These are phyloP conservation scores for Ectemnius cavifrons DNA, from an alignment of 2,888 invertebrate genomes.

Conservation along the genomic window DNA sequence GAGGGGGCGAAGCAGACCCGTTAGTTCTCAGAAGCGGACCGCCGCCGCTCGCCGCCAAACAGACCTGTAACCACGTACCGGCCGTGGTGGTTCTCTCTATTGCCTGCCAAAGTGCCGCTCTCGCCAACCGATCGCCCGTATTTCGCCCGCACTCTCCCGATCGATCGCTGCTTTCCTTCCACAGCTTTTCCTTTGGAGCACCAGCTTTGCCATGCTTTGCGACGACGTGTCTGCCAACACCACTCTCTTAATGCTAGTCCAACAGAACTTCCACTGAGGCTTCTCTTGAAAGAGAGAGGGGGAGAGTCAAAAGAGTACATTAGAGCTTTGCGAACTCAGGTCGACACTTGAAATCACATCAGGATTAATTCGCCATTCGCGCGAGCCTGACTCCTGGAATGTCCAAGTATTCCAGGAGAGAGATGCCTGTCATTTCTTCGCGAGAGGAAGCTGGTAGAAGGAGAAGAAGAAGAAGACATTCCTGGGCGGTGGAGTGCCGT, in stretches of 20 bases:
- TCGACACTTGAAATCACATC: too few relatives aligned
- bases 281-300: too few relatives aligned
- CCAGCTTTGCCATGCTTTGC: neutral
- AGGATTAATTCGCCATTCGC: too few relatives aligned
- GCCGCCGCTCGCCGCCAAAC: slow-evolving; percentile 71
- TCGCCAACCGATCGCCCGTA: slow-evolving; percentile 9
- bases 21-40: slow-evolving; percentile 75
- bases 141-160: slow-evolving; percentile 24
- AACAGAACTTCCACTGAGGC: too few relatives aligned
- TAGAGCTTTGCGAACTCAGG: too few relatives aligned
- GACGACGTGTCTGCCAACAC: neutral
- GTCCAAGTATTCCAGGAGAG: too few relatives aligned
- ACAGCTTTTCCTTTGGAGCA: neutral
- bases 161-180: slow-evolving; percentile 12
- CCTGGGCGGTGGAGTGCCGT: too few relatives aligned
- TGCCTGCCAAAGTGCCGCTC: slow-evolving; percentile 27
- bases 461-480: slow-evolving; percentile 5
- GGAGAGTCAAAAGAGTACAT: too few relatives aligned
- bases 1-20: slow-evolving; percentile 69
- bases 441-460: too few relatives aligned
- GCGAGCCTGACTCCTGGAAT: too few relatives aligned
- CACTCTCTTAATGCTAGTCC: too few relatives aligned
- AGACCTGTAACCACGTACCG: slow-evolving; percentile 71
- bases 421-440: too few relatives aligned
- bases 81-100: slow-evolving; percentile 49